Evolutionary conservation across 2,113 vertebrate genomes (phyloP), one percentile per base, ranked within the genome.

Genomic region (Pyrgilauda ruficollis): DNA sequence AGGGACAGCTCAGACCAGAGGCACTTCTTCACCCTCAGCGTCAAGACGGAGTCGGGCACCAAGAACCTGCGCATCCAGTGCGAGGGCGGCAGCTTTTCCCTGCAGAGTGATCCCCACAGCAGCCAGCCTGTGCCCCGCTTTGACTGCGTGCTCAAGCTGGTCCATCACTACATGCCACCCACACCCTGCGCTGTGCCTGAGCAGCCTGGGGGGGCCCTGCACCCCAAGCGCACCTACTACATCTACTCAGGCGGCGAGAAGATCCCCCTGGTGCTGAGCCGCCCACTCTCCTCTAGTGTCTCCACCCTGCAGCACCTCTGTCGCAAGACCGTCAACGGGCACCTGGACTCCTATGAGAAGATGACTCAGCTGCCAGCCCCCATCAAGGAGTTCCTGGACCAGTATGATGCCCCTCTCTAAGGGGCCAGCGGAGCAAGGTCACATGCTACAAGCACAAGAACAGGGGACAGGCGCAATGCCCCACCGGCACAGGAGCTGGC

Each of bases 21-120:
- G 9, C 99, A 99, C 97, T 99, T 99, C 97, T 99, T 99, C 97
- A 99, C 99, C 33, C 98, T 99, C 87, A 99, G 99, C 13, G 98
- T 99, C 94, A 99, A 99, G 97, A 99, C 99, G 0, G 98, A 98
- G 76, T 98, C 98, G 0, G 99, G 99, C 93, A 99, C 99, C 94
- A 99, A 99, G 97, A 99, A 99, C 96, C 96, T 99, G 94, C 98
- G 99, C 46, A 98, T 99, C 96, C 99, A 99, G 76, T 99, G 98
- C 5, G 99, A 99, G 91, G 94, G 98, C 0, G 97, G 97, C 76
- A 98, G 98, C 74, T 99, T 99, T 95, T 99, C 98, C 37, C 97
- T 99, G 92, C 99, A 99, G 96, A 99, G 99, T 4, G 99, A 99
- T 95, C 98, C 99, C 10, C 98, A 98, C 72, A 99, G 98, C 96